These are phyloP conservation scores for Synergus itoensis DNA, from an alignment of 2,888 invertebrate species.

Conservation along the genomic window DNA sequence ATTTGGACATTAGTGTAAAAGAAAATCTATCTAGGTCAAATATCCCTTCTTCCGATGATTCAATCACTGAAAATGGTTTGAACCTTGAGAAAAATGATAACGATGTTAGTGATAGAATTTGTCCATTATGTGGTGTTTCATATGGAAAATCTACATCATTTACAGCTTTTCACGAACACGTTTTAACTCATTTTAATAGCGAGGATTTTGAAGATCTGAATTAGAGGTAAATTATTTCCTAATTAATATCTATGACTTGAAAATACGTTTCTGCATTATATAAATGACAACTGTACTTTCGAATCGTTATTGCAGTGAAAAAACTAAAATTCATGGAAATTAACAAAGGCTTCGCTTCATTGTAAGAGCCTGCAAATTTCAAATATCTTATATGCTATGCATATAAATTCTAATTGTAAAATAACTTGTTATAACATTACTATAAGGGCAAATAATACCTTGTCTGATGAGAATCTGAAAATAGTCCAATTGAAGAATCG, in stretches of 20 bases:
- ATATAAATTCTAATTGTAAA: background rate
- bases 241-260: background rate
- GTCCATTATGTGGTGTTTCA: constrained; percentile 86
- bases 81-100: constrained; percentile 67
- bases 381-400: background rate
- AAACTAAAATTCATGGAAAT: background rate
- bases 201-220: constrained; percentile 72
- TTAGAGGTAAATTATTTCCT: constrained; percentile 5
- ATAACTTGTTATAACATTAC: background rate
- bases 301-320: background rate
- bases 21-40: constrained; percentile 71
- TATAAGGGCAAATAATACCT: background rate
- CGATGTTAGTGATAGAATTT: constrained; percentile 81
- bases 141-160: constrained; percentile 82
- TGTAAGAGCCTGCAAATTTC: background rate
- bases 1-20: constrained; percentile 66
- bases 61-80: constrained; percentile 70
- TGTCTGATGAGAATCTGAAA: background rate
- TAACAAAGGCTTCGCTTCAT: background rate
- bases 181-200: constrained; percentile 87
- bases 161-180: constrained; percentile 86
- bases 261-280: background rate
- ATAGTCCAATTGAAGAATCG: background rate
- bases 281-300: background rate
- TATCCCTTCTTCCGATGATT: constrained; percentile 58